A percentile compares a stretch with the other conserved stretches of the same genome.
Evolutionary conservation across 2,797 vertebrate species (phyloP).

Genomic region (Babyrousa celebensis): DNA sequence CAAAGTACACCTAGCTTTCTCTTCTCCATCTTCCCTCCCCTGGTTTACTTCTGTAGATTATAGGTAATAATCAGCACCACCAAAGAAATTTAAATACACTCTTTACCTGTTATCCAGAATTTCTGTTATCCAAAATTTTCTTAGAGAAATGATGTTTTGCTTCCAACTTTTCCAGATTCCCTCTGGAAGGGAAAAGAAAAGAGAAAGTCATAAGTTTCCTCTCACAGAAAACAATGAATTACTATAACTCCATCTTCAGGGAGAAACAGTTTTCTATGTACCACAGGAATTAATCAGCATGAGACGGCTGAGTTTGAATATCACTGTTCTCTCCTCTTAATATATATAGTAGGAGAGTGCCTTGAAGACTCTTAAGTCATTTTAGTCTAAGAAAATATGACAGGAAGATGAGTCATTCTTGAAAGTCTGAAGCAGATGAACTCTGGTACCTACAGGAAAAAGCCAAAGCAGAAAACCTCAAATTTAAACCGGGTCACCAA

Average conservation of each 20-base stretch:
- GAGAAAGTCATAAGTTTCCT: background rate
- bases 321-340: slow-evolving; percentile 18
- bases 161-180: slow-evolving; percentile 84
- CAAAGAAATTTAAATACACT: background rate
- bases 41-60: background rate
- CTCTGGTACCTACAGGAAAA: slow-evolving; percentile 78
- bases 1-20: background rate
- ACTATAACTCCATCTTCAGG: slow-evolving; percentile 65
- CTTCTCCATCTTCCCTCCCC: background rate
- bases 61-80: background rate
- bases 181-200: slow-evolving; percentile 59
- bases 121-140: slow-evolving; percentile 82
- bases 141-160: slow-evolving; percentile 84
- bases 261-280: slow-evolving; percentile 66
- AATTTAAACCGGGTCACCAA: slow-evolving; percentile 80
- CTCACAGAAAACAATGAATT: slow-evolving; percentile 60
- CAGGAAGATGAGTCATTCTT: slow-evolving; percentile 64
- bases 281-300: background rate
- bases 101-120: slow-evolving; percentile 86
- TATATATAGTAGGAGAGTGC: background rate
- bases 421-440: slow-evolving; percentile 82
- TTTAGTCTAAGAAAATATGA: slow-evolving; percentile 15
- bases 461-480: slow-evolving; percentile 83
- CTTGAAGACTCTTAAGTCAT: background rate
- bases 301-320: background rate